phyloP scores from a whole-genome alignment of 35 echinoderm and acorn worm genomes.

The Acanthaster planci region DNA sequence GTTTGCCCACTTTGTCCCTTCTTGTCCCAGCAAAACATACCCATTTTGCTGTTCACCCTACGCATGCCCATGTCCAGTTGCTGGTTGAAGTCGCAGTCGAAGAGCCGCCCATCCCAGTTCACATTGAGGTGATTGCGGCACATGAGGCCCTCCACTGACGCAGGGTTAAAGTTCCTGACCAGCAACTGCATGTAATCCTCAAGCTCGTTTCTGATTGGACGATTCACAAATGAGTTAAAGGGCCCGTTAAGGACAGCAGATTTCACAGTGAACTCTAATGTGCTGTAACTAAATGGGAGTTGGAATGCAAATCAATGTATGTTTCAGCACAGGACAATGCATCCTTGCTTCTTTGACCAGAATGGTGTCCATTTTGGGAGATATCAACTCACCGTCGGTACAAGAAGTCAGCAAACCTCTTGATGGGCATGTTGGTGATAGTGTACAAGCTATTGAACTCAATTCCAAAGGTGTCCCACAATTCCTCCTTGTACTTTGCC shows the following conservation, averaged over 20 bases:
- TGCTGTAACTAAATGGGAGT: too few relatives aligned
- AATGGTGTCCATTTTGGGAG: too few relatives aligned
- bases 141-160: conserved; percentile 66
- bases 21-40: too few relatives aligned
- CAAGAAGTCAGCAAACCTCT: conserved; percentile 90
- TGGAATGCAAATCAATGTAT: too few relatives aligned
- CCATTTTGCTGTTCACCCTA: too few relatives aligned
- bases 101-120: conserved; percentile 70
- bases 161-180: conserved; percentile 80
- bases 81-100: conserved; percentile 92
- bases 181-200: conserved; percentile 85
- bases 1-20: too few relatives aligned
- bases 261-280: too few relatives aligned
- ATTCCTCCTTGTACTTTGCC: conserved; percentile 78
- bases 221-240: too few relatives aligned
- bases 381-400: conserved; percentile 63
- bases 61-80: conserved; percentile 61
- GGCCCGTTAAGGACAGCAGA: too few relatives aligned
- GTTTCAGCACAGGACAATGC: too few relatives aligned
- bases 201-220: conserved; percentile 65
- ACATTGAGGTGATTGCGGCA: conserved; percentile 85
- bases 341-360: too few relatives aligned
- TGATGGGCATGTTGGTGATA: conserved; percentile 88
- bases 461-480: conserved; percentile 65
- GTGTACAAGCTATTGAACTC: conserved; percentile 88